Evolutionary conservation across 2,113 vertebrate genomes (phyloP).

Genomic region (Otis tarda): DNA sequence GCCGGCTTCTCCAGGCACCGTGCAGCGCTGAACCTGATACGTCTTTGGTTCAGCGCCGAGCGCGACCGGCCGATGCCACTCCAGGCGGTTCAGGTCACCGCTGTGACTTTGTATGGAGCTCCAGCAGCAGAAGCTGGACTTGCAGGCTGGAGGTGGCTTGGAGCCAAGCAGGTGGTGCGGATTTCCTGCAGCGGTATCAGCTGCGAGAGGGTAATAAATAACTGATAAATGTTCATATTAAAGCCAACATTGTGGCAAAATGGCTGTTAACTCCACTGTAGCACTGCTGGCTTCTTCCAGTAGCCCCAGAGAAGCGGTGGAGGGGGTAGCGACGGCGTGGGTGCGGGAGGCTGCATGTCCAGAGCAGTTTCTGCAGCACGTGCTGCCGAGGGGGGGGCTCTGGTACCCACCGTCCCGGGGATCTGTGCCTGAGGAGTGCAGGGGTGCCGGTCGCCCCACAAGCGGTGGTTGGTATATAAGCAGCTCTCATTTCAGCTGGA

Average conservation of each 20-base stretch:
- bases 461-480: accelerated
- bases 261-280: background rate
- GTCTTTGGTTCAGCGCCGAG: accelerated
- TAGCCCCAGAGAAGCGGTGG: accelerated
- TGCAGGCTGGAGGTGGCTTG: background rate
- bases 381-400: background rate
- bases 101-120: background rate
- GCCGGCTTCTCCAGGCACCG: background rate
- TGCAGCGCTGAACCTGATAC: background rate
- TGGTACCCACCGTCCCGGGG: accelerated
- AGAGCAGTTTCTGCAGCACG: background rate
- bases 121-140: background rate
- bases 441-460: accelerated
- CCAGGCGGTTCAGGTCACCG: background rate
- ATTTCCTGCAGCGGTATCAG: background rate
- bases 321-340: accelerated
- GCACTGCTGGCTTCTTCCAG: background rate
- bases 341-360: background rate
- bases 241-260: accelerated
- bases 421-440: accelerated
- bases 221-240: accelerated
- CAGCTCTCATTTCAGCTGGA: background rate
- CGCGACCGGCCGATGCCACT: accelerated
- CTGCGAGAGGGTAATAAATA: background rate
- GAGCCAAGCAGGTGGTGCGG: background rate